Base-by-base conservation (phyloP, 2,113 vertebrate species). In the Cephalopterus ornatus region DNA sequence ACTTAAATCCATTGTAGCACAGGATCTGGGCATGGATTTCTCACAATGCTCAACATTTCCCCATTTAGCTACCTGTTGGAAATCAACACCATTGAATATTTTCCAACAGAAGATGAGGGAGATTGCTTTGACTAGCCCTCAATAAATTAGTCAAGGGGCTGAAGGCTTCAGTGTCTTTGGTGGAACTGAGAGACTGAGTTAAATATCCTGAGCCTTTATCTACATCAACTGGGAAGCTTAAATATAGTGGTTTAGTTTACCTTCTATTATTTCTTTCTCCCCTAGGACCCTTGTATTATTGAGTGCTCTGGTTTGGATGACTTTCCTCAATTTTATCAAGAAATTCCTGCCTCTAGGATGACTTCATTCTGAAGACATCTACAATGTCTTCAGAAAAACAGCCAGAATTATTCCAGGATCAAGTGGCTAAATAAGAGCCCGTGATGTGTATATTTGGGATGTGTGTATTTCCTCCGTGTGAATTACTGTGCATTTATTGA, bases 361-460 rank as follows among this genome's bases (percentile, higher is more conserved):
- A 28, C 50, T 52, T 52, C 26, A 26, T 52, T 28, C 50, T 52
- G 50, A 52, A 52, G 26, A 52, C 50, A 6, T 68, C 19, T 73
- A 32, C 17, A 8, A 26, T 1, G 1, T 14, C 41, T 83, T 63
- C 59, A 5, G 19, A 56, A 55, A 79, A 96, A 56, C 12, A 67
- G 17, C 2, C 6, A 17, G 32, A 73, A 53, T 49, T 68, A 56
- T 44, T 70, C 44, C 18, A 32, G 58, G 37, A 52, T n/a, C 16
- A 83, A 76, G 71, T 8, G 37, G 35, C 53, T 94, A 46, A 94
- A 56, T 27, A 10, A 77, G 13, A 70, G 19, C 59, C 28, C 30
- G 22, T 5, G 49, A 73, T 39, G 7, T 1, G 5, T 14, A 3
- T 7, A n/a, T 35, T 28, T 65, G 53, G 12, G 22, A 14, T 0